phyloP scores from a whole-genome alignment of 2,797 vertebrate species.

The Picus viridis region DNA sequence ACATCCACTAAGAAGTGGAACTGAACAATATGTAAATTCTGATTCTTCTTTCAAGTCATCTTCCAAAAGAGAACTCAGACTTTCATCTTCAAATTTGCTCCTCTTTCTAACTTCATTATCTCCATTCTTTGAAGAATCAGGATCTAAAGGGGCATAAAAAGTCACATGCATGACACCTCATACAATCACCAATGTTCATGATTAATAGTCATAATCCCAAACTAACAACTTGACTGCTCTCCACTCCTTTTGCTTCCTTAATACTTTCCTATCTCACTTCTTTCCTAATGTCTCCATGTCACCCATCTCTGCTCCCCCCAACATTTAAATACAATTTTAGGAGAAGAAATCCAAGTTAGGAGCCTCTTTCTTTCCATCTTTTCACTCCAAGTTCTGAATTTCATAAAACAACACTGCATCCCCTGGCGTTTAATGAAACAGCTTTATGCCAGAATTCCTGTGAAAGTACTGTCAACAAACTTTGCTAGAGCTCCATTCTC shows the following conservation, averaged over 20 bases:
- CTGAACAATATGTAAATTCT: neutral
- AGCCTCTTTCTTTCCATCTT: neutral
- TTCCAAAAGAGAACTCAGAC: neutral
- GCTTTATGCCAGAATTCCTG: neutral
- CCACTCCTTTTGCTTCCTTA: neutral
- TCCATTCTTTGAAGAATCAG: neutral
- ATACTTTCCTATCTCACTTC: neutral
- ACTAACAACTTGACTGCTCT: neutral
- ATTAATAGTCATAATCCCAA: neutral
- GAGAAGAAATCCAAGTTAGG: neutral
- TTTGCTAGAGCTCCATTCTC: neutral
- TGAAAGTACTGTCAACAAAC: neutral
- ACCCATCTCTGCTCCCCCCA: neutral
- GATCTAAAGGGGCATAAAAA: neutral
- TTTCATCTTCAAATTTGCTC: neutral
- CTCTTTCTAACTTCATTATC: neutral
- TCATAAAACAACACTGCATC: neutral
- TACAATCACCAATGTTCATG: neutral
- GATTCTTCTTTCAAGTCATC: neutral
- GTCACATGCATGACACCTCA: neutral
- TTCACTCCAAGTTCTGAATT: neutral
- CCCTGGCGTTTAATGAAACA: neutral
- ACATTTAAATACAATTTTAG: neutral
- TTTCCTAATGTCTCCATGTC: neutral
- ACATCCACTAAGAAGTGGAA: neutral